phyloP scores from a whole-genome alignment of 1,140 invertebrate genomes.

The Formica selysi region DNA sequence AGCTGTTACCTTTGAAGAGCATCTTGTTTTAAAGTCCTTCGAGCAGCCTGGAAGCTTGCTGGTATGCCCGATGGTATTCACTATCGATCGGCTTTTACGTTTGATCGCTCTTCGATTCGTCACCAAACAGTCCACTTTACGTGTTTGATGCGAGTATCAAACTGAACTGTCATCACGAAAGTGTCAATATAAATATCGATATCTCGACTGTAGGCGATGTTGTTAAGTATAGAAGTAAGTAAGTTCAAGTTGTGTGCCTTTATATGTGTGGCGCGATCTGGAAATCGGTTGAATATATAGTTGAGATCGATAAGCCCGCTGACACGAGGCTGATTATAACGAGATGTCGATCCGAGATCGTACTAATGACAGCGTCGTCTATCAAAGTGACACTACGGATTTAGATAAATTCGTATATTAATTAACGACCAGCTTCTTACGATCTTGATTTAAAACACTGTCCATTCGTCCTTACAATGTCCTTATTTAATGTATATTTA shows the following conservation, averaged over 20 bases:
- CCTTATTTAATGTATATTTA: neutral
- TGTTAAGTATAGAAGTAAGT: neutral
- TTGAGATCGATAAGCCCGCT: conserved; percentile 13
- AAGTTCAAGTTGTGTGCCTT: neutral
- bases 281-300: neutral
- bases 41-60: neutral
- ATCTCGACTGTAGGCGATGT: neutral
- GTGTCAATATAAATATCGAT: neutral
- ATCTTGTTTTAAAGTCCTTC: conserved; percentile 82
- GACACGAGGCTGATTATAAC: neutral
- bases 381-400: neutral
- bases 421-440: neutral
- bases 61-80: neutral
- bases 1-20: conserved; percentile 94
- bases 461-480: neutral
- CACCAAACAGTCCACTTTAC: neutral
- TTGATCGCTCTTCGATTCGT: neutral
- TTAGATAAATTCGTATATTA: neutral
- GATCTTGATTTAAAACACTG: conserved; percentile 28
- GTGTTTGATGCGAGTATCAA: neutral
- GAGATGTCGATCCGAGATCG: conserved; percentile 3
- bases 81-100: neutral
- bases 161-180: neutral
- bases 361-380: conserved; percentile 16
- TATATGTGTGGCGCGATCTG: neutral